A percentile compares a stretch with the other conserved stretches of the same genome.
Conservation (phyloP, 2,113 vertebrate genomes). For the Clarias magur region DNA sequence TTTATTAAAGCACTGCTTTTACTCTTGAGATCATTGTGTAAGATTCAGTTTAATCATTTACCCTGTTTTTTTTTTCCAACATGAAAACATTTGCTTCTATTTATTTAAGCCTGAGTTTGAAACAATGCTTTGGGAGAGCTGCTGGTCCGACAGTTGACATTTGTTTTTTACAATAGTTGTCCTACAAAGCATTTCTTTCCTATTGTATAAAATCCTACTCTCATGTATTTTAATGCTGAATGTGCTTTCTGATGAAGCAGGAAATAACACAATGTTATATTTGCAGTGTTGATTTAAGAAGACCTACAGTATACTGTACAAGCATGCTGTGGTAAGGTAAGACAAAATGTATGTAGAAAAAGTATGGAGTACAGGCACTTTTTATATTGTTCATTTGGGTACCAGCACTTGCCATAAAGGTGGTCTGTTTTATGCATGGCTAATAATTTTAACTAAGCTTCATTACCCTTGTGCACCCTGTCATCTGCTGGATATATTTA, state of each 20-base stretch:
- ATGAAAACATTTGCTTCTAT: background rate
- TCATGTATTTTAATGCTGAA: background rate
- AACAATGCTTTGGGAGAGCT: background rate
- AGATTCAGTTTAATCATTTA: background rate
- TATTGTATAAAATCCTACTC: background rate
- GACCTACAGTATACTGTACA: background rate
- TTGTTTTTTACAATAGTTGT: background rate
- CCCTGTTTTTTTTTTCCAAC: background rate
- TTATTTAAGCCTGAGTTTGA: background rate
- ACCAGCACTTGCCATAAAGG: background rate
- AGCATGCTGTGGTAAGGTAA: background rate
- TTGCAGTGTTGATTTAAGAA: background rate
- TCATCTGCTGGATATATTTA: background rate
- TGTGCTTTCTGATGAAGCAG: background rate
- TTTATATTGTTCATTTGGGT: background rate
- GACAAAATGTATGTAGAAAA: no score
- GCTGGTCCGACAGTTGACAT: background rate
- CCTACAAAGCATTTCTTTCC: background rate
- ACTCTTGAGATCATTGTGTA: background rate
- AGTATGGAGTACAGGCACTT: background rate
- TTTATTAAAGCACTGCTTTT: background rate
- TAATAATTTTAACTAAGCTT: background rate
- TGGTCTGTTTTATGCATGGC: background rate
- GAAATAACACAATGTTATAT: background rate
- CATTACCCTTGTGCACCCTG: conserved; percentile 2